Evolutionary conservation across 2,888 invertebrate species (phyloP).

Genomic region (Xanthostigma xanthostigma): DNA sequence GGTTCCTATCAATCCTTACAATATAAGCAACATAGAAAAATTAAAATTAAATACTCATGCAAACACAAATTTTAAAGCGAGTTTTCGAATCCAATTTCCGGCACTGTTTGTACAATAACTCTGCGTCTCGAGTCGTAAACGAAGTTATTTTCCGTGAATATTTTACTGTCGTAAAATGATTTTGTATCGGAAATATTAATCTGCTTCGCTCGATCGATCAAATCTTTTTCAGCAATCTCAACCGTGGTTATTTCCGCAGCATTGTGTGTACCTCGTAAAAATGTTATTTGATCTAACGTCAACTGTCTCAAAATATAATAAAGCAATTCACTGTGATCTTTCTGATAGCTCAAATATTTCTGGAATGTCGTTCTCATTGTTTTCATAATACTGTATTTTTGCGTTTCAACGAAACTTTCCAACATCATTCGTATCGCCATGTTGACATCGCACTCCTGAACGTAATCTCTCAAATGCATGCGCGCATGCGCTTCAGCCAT

Average conservation of each 20-base stretch:
- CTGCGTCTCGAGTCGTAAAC: constrained; percentile 70
- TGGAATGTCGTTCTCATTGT: constrained; percentile 91
- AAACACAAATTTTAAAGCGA: too few species aligned
- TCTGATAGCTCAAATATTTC: constrained; percentile 81
- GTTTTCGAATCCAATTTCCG: constrained; percentile 33
- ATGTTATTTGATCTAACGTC: constrained; percentile 78
- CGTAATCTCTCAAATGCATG: constrained; percentile 84
- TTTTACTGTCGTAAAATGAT: constrained; percentile 79
- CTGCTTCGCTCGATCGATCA: constrained; percentile 75
- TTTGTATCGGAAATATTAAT: constrained; percentile 79
- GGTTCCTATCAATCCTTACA: too few species aligned
- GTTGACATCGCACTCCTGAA: constrained; percentile 89
- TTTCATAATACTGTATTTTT: constrained; percentile 96
- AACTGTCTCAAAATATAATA: constrained; percentile 91
- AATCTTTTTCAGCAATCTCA: constrained; percentile 75
- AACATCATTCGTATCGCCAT: constrained; percentile 94
- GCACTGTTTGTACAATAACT: constrained; percentile 68
- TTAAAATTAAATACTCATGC: too few species aligned
- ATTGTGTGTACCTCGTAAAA: constrained; percentile 54
- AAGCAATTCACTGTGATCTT: constrained; percentile 89
- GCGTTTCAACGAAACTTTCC: constrained; percentile 96
- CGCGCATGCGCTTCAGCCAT: constrained; percentile 96
- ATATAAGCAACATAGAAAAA: too few species aligned
- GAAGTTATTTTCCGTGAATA: constrained; percentile 82
- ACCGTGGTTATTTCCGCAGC: constrained; percentile 46